Evolutionary conservation across 1,140 invertebrate genomes (phyloP), one percentile per base, ranked within the genome.

Genomic region (Pissodes strobi): DNA sequence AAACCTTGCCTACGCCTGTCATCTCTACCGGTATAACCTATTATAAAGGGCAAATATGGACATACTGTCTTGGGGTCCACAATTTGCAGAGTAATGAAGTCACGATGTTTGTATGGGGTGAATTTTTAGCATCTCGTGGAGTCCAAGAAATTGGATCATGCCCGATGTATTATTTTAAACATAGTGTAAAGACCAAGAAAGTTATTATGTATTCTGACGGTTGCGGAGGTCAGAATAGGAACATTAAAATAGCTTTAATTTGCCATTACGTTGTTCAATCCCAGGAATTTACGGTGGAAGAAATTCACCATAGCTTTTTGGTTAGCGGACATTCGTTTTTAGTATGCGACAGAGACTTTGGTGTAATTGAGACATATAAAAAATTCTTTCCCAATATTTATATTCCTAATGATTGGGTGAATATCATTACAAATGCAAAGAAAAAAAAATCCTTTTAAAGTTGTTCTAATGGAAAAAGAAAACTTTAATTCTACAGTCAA

Each of bases 171-270:
- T 55, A 55, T 17, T 10, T 55, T 10, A 38, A 55, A 55, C 1
- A 21, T 55, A 19, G 9, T 38, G 52, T 39, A 19, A 55, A 38
- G 19, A 1, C 17, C 8, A 52, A 55, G 22, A 55, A 55, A 49
- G 63, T 19, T 52, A 58, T 69, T 13, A 67, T 69, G 64, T 67
- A 71, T 60, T 67, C 59, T 17, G 67, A 69, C n/a, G n/a, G n/a
- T n/a, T n/a, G n/a, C n/a, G n/a, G n/a, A n/a, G n/a, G n/a, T n/a
- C n/a, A n/a, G n/a, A 69, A 70, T 39, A 48, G 58, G n/a, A 69
- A 70, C 22, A 68, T 66, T 12, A 69, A 69, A 39, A 38, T 55
- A 1, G 38, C 25, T 64, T 22, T 55, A 59, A 18, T 55, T 18
- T 55, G 30, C 30, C 13, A 38, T 38, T 41, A 39, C 6, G 17